Percentiles rank a stretch among this genome's conserved stretches.
phyloP scores from a whole-genome alignment of 2,888 invertebrate species.

The Dorcus hopei region DNA sequence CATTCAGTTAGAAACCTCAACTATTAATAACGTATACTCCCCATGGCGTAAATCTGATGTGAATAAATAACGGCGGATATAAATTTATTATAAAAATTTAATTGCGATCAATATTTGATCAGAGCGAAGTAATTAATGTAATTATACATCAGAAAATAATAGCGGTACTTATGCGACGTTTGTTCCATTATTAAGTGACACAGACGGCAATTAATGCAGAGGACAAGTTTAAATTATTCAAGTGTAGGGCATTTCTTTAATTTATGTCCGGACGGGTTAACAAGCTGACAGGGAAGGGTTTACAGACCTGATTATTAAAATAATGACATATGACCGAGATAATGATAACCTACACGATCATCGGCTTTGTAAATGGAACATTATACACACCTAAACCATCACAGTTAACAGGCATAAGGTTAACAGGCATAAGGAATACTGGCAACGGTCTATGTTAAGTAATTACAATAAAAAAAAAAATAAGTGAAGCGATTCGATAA shows the following conservation, averaged over 20 bases:
- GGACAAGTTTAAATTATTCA: conserved; percentile 42
- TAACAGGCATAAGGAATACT: background rate
- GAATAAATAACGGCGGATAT: too few species aligned
- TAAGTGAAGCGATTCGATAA: too few species aligned
- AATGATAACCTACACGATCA: conserved; percentile 8
- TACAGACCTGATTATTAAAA: conserved; percentile 11
- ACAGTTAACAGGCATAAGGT: background rate
- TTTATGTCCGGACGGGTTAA: conserved; percentile 32
- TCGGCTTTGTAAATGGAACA: background rate
- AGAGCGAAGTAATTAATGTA: conserved; percentile 11
- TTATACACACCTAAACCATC: background rate
- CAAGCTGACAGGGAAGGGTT: conserved; percentile 2
- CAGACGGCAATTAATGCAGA: conserved; percentile 28
- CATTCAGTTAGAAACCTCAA: too few species aligned
- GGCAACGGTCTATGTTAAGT: too few species aligned
- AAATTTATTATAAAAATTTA: too few species aligned
- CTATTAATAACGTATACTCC: too few species aligned
- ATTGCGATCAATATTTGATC: background rate
- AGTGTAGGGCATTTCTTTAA: conserved; percentile 36
- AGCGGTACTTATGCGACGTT: conserved; percentile 2
- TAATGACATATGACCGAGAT: conserved; percentile 14
- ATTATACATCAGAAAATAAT: conserved; percentile 8
- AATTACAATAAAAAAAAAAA: too few species aligned
- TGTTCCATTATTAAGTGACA: conserved; percentile 15
- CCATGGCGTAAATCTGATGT: too few species aligned